Conservation (phyloP, 2,888 invertebrate genomes). For the Smittia sp. region DNA sequence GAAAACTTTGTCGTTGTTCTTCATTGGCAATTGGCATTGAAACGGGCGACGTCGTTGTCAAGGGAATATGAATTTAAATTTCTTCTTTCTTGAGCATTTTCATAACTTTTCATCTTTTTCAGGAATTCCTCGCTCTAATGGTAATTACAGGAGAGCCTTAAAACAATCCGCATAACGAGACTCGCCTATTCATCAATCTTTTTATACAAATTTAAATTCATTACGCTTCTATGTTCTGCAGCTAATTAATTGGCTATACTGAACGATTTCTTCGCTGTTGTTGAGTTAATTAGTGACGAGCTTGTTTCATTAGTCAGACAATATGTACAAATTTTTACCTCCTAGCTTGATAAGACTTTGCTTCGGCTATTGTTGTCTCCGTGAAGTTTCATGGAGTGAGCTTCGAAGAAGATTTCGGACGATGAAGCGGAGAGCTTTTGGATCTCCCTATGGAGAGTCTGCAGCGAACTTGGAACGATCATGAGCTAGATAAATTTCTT, state of each 20-base stretch:
- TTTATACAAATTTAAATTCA: conserved; percentile 9
- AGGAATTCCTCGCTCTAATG: neutral
- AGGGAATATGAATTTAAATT: neutral
- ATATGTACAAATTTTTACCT: conserved; percentile 5
- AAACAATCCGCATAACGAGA: neutral
- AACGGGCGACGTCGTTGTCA: neutral
- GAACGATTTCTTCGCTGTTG: neutral
- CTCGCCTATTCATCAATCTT: neutral
- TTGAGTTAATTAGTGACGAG: neutral
- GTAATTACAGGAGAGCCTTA: neutral
- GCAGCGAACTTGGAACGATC: too few species aligned
- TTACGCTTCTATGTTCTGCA: conserved; percentile 2
- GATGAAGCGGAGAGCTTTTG: too few species aligned
- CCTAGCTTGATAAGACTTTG: neutral
- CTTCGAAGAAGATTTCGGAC: too few species aligned
- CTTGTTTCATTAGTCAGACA: neutral
- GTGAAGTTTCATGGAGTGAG: too few species aligned
- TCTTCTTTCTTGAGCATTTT: conserved; percentile 5
- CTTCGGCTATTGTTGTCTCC: too few species aligned
- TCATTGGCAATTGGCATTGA: neutral
- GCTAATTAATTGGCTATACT: neutral
- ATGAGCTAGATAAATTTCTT: too few species aligned
- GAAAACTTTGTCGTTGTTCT: conserved; percentile 28
- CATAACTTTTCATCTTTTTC: neutral
- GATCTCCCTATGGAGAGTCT: too few species aligned